Percentiles rank a stretch among this genome's conserved stretches.
These are phyloP conservation scores for Leptodactylus fallax DNA, from an alignment of 2,797 vertebrate species.

Conservation along the genomic window DNA sequence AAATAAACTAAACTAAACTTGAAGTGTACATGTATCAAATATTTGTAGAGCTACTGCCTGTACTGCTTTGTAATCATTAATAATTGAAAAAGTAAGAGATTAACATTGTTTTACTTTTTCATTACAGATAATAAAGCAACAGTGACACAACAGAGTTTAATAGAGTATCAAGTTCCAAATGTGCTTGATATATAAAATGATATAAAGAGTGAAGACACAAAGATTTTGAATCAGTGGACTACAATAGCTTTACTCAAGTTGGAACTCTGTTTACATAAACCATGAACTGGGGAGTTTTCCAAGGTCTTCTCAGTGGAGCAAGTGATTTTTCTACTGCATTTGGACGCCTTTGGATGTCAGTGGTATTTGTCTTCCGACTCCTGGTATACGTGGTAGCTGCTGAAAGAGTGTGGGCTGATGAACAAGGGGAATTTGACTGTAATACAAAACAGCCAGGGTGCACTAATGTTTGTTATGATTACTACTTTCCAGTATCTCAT, in stretches of 20 bases:
- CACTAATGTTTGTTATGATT: conserved; percentile 88
- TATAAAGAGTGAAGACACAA: background rate
- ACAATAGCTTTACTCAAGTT: background rate
- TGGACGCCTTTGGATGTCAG: conserved; percentile 87
- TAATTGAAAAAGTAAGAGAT: background rate
- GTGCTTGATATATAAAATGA: background rate
- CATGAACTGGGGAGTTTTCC: conserved; percentile 90
- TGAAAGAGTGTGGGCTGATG: conserved; percentile 88
- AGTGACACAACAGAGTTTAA: background rate
- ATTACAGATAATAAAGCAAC: background rate
- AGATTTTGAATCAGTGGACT: background rate
- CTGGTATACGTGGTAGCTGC: conserved; percentile 89
- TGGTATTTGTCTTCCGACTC: conserved; percentile 88
- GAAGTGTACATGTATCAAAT: background rate
- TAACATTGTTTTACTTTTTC: background rate
- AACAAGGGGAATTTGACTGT: conserved; percentile 88
- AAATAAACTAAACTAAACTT: background rate
- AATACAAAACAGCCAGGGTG: conserved; percentile 89
- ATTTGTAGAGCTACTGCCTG: background rate
- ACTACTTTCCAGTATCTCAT: conserved; percentile 88
- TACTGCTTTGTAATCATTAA: background rate
- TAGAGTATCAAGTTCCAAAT: background rate
- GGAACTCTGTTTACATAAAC: conserved; percentile 19
- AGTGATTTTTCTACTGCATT: conserved; percentile 89
- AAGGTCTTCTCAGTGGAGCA: conserved; percentile 85